Evolutionary conservation across 2,797 vertebrate species (phyloP), one percentile per base, ranked within the genome.

Genomic region (Ceryle rudis): DNA sequence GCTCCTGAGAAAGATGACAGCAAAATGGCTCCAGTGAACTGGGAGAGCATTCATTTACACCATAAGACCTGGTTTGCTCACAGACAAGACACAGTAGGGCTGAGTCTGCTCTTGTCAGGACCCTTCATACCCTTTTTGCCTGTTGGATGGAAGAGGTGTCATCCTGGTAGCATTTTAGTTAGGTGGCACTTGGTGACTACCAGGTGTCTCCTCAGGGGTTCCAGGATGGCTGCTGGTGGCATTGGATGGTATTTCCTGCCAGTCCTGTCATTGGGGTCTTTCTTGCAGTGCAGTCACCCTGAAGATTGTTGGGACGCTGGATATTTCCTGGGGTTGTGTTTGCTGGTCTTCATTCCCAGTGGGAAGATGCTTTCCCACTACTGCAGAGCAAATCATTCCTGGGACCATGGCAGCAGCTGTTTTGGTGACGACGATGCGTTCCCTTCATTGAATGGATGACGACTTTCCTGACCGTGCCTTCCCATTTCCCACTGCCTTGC

Each of bases 51-150:
- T 33, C 28, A 19, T 29, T 61, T 9, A 23, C n/a, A 28, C 33
- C 41, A 14, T 7, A 3, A 1, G 0, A 14, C n/a, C 26, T 31
- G 17, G 29, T 58, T 72, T 73, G 23, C 54, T 66, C 1, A 0
- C 33, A 65, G 69, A 44, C 5, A 26, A 47, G 44, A n/a, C 0
- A 3, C 23, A 0, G 0, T 10, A 29, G 33, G 33, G 55, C 33
- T 33, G 49, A 64, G 16, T 37, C 39, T 67, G 10, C 49, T n/a
- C 39, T 77, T 47, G 39, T 19, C 23, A 33, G 74, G 11, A 54
- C 49, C 52, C 11, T 41, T 66, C n/a, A 5, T 7, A 35, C 25
- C 14, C 6, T 61, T 49, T 17, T 62, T 4, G 2, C 7, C 13
- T 16, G 13, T n/a, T 0, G 0, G 31, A 44, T 21, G 44, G 44